A percentile compares a stretch with the other conserved stretches of the same genome.
Conservation (phyloP, 2,113 vertebrate species). For the Nycticryphes semicollaris region DNA sequence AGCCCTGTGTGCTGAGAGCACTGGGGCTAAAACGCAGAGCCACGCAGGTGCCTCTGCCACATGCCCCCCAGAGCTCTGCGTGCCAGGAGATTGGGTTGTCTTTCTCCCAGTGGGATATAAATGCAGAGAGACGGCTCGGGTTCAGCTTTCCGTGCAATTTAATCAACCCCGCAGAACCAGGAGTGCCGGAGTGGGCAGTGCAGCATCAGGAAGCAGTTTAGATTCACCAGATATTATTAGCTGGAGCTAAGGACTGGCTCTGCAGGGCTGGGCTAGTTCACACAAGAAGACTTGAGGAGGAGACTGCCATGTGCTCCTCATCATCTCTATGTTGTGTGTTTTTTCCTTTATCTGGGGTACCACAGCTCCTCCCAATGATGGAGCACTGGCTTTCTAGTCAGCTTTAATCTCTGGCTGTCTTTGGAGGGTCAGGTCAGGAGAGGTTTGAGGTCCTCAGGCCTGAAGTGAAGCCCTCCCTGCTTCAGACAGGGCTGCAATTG, state of each 20-base stretch:
- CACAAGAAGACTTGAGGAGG: background rate
- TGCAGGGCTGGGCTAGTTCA: background rate
- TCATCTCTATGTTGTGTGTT: background rate
- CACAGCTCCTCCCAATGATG: conserved; percentile 7
- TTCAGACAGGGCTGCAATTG: conserved; percentile 61
- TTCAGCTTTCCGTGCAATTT: background rate
- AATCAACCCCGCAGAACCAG: background rate
- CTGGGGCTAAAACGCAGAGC: background rate
- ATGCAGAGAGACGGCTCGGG: background rate
- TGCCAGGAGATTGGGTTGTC: background rate
- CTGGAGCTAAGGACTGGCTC: background rate
- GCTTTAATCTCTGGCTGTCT: conserved; percentile 27
- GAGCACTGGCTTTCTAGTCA: background rate
- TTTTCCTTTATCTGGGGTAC: background rate
- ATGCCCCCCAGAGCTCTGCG: accelerated
- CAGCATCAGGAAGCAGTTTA: background rate
- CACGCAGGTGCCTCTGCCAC: background rate
- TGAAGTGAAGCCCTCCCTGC: conserved; percentile 31
- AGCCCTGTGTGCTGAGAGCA: accelerated
- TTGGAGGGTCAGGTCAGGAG: background rate
- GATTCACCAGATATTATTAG: background rate
- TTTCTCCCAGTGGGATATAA: background rate
- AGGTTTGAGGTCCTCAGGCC: conserved; percentile 12
- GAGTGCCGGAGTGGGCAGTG: accelerated
- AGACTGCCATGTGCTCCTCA: background rate